A percentile compares a stretch with the other conserved stretches of the same genome.
Evolutionary conservation across 1,140 invertebrate species (phyloP).

Genomic region (Halictus rubicundus): DNA sequence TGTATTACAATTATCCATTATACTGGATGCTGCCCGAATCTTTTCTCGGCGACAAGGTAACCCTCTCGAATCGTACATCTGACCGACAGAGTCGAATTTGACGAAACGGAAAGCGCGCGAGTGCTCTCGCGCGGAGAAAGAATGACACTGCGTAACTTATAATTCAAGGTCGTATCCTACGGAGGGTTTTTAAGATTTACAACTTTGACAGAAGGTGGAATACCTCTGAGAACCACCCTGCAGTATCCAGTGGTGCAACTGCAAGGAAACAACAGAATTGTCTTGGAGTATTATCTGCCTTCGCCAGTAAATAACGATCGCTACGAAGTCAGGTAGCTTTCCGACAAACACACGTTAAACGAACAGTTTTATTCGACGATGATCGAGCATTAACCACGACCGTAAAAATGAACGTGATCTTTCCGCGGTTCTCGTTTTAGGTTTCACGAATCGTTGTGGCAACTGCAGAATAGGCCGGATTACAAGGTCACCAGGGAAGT

Average conservation of each 20-base stretch:
- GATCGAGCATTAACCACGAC: too few species aligned
- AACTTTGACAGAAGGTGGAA: constrained; percentile 85
- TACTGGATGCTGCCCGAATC: constrained; percentile 92
- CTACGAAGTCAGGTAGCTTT: constrained; percentile 83
- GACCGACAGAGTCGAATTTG: too few species aligned
- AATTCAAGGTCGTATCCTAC: constrained; percentile 89
- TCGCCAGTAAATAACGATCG: constrained; percentile 75
- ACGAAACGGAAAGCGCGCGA: too few species aligned
- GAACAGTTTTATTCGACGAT: neutral
- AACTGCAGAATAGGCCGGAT: constrained; percentile 83
- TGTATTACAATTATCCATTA: constrained; percentile 87
- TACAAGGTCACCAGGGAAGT: constrained; percentile 86
- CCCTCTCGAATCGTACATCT: neutral
- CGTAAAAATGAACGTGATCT: neutral
- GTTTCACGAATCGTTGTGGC: constrained; percentile 85
- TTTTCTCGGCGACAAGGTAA: constrained; percentile 92
- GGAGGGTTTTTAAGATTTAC: constrained; percentile 93
- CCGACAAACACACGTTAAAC: neutral
- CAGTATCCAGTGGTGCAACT: constrained; percentile 91
- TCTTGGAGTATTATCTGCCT: constrained; percentile 88
- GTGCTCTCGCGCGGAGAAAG: neutral
- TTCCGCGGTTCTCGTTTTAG: constrained; percentile 61
- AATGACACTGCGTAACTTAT: constrained; percentile 3
- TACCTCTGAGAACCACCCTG: constrained; percentile 82
- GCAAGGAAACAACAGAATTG: constrained; percentile 88